phyloP scores from a whole-genome alignment of 2,888 invertebrate genomes.

The Cremastobaeus sp. region DNA sequence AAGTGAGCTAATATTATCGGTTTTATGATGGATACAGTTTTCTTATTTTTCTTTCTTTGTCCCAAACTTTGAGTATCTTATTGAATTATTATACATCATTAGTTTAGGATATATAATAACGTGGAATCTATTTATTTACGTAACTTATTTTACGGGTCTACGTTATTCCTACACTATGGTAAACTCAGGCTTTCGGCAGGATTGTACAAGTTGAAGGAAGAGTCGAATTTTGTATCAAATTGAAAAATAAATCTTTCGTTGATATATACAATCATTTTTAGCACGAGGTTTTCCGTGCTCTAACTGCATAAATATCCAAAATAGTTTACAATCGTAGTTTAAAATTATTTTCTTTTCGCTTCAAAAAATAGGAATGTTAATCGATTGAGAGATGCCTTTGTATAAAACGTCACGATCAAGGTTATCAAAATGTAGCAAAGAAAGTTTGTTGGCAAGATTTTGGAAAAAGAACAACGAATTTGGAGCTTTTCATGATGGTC shows the following conservation, averaged over 20 bases:
- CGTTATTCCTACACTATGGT: slow-evolving; percentile 5
- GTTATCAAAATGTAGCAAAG: slow-evolving; percentile 18
- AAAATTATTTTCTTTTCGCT: slow-evolving; percentile 14
- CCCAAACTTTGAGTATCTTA: slow-evolving; percentile 20
- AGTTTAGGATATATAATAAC: slow-evolving; percentile 15
- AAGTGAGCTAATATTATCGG: too few relatives aligned
- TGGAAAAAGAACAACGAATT: background rate
- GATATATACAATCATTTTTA: slow-evolving; percentile 29
- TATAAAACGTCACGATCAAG: slow-evolving; percentile 26
- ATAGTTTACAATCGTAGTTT: slow-evolving; percentile 24
- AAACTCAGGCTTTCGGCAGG: slow-evolving; percentile 34
- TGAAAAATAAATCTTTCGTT: slow-evolving; percentile 21
- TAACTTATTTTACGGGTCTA: slow-evolving; percentile 16
- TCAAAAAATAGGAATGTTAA: background rate
- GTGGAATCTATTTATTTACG: slow-evolving; percentile 13
- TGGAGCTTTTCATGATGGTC: background rate
- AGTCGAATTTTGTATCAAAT: slow-evolving; percentile 26
- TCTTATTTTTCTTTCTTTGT: too few relatives aligned
- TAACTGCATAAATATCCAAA: slow-evolving; percentile 36
- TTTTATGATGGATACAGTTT: too few relatives aligned
- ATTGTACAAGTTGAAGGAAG: slow-evolving; percentile 33
- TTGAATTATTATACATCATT: slow-evolving; percentile 18
- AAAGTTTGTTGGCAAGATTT: background rate
- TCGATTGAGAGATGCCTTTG: background rate
- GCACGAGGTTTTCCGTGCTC: slow-evolving; percentile 21